These are phyloP conservation scores for Lasioglossum lativentre DNA, from an alignment of 2,888 invertebrate genomes.

Conservation along the genomic window DNA sequence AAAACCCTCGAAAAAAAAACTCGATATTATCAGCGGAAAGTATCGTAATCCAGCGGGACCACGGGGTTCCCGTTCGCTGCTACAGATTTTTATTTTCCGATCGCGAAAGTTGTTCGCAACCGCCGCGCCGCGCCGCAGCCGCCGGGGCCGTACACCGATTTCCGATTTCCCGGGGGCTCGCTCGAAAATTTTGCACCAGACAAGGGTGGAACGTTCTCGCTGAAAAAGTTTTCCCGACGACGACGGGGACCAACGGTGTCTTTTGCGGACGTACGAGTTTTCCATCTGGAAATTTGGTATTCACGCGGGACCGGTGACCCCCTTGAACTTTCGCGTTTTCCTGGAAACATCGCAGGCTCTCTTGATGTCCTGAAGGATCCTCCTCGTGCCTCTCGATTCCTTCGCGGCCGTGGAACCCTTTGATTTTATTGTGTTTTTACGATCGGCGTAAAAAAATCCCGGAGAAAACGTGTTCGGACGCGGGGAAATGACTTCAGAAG, in stretches of 20 bases:
- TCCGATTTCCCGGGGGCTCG: slow-evolving; percentile 9
- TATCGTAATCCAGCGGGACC: not conserved
- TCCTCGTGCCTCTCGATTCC: not conserved
- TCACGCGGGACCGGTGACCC: slow-evolving; percentile 25
- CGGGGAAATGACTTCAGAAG: not conserved
- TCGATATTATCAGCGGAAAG: not conserved
- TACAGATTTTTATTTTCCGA: not conserved
- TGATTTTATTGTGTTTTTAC: slow-evolving; percentile 21
- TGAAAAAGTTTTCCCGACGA: not conserved
- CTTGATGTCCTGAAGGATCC: not conserved
- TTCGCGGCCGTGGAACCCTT: not conserved
- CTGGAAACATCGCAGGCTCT: not conserved
- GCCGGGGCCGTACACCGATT: not conserved
- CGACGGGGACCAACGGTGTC: not conserved
- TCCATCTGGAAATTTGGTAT: slow-evolving; percentile 43
- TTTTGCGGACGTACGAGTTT: slow-evolving; percentile 9
- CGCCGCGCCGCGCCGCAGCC: not conserved
- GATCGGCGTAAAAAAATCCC: not conserved
- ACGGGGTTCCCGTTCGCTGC: not conserved
- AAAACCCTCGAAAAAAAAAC: not conserved
- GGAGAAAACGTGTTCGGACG: not conserved
- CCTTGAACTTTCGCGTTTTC: slow-evolving; percentile 25
- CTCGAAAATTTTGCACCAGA: not conserved
- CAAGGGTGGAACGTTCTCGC: not conserved
- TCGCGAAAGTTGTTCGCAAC: not conserved